Base-by-base conservation (phyloP, 2,888 invertebrate genomes). In the Ceramica pisi region DNA sequence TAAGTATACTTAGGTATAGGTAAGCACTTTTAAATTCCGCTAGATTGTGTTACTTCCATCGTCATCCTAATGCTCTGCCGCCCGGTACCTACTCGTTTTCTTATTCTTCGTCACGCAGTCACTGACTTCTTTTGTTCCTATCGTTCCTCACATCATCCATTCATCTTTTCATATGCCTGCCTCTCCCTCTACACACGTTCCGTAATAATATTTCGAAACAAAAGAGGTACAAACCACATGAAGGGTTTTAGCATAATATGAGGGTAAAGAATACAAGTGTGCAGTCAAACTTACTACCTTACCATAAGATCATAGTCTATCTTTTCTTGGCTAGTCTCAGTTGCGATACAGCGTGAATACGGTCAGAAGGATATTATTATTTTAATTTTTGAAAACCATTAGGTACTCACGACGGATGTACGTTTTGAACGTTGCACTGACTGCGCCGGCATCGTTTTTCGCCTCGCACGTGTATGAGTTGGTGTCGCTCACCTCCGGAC, bases 391-490 rank as follows among this genome's bases (percentile, higher is more conserved):
- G 10, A 41, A 14, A 41, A 41, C 41, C 41, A 12, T 38, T 38
- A 38, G 38, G 38, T 48, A 77, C 80, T 70, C 16, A 80, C 80
- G 69, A 12, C 19, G 23, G 10, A 80, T 61, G n/a, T 66, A 14
- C 6, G 51, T 51, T 59, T 44, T 21, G 26, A 75, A 78, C 1
- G 35, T 70, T 1, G 65, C 51, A 16, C 35, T 46, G 6, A 26
- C 64, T 38, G 46, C 4, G 1, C 67, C 78, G 6, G 16, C 67
- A 0, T 64, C 62, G 21, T 80, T 80, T 2, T 38, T 60, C 2
- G 78, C 80, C 19, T 57, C 62, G 21, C 80, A 80, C 0, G 59
- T 66, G 62, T 80, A 80, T 0, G 44, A 48, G 6, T 62, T 41
- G 35, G 66, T 38, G 55, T 80, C 78, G 12, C 19, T 51, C n/a